Evolutionary conservation across 2,888 invertebrate species (phyloP), one percentile per base, ranked within the genome.

Genomic region (Drosophila hamatofila): DNA sequence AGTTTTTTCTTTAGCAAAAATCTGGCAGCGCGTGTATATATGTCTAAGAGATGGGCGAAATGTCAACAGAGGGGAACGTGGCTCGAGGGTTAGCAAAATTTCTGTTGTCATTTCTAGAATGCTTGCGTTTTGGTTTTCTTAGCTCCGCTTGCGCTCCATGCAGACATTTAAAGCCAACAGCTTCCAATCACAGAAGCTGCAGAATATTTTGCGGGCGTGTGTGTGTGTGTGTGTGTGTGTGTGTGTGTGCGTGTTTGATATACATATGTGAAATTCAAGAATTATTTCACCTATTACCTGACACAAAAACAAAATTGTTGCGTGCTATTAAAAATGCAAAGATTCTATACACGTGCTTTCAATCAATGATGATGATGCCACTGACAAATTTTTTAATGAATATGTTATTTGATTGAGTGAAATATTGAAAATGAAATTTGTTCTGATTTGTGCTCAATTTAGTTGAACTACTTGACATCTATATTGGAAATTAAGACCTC

Each of bases 51-150:
- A n/a, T 55, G 39, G 18, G 25, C 51, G 9, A 2, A 14, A 6
- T n/a, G n/a, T 27, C 21, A 42, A 18, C 39, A 23, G 30, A 9
- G 42, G 11, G 41, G 16, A 1, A 37, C 35, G 35, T 23, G 35
- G 35, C 52, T 39, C 7, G 54, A 54, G 37, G 37, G 54, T 37
- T 65, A 54, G 49, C 18, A 58, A 74, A 72, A 74, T 89, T 69
- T 83, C 84, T 74, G 87, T 87, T 85, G 88, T 89, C 88, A 85
- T 89, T 87, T 79, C 88, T 75, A 75, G 84, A 87, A 89, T 85
- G 77, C 67, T 84, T 77, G 51, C 49, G 61, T 74, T 77, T 74
- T 71, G 70, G 68, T 71, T 84, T 68, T 58, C 57, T 61, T 64
- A 41, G 54, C 51, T 56, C 35, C 51, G 60, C 54, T 25, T 51